A percentile compares a stretch with the other conserved stretches of the same genome.
phyloP scores from a whole-genome alignment of 2,797 vertebrate genomes.

The Hoplostethus atlanticus region DNA sequence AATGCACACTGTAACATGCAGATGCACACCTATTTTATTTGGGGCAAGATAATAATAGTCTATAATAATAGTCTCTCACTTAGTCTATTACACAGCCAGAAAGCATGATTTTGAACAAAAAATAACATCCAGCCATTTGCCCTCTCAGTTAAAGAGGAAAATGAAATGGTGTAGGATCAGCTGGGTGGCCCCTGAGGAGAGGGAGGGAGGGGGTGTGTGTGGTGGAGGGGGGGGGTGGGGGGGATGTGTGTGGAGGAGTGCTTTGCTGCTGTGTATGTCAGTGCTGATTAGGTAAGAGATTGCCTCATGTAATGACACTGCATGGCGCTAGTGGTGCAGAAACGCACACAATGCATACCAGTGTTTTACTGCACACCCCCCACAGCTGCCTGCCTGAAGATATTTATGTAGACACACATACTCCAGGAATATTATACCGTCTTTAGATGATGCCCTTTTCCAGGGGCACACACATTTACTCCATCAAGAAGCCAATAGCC shows the following conservation, averaged over 20 bases:
- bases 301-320: slow-evolving; percentile 87
- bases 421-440: slow-evolving; percentile 63
- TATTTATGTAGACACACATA: slow-evolving; percentile 73
- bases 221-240: slow-evolving; percentile 23
- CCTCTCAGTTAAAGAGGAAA: slow-evolving; percentile 78
- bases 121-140: slow-evolving; percentile 75
- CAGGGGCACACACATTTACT: slow-evolving; percentile 41
- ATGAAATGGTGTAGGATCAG: slow-evolving; percentile 85
- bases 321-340: slow-evolving; percentile 81
- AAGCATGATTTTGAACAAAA: slow-evolving; percentile 44
- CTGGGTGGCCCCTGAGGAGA: slow-evolving; percentile 82
- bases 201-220: slow-evolving; percentile 39
- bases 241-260: slow-evolving; percentile 60
- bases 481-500: slow-evolving; percentile 49
- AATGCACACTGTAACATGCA: slow-evolving; percentile 19
- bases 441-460: slow-evolving; percentile 50
- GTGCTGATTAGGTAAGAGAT: slow-evolving; percentile 87
- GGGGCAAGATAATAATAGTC: slow-evolving; percentile 36
- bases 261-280: slow-evolving; percentile 73
- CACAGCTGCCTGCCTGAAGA: slow-evolving; percentile 69
- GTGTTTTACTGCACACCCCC: slow-evolving; percentile 79
- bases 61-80: background rate
- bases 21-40: slow-evolving; percentile 23
- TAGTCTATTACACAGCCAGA: slow-evolving; percentile 39
- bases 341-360: slow-evolving; percentile 80